These are phyloP conservation scores for Amphipoea lucens DNA, from an alignment of 2,888 invertebrate species.

Conservation along the genomic window DNA sequence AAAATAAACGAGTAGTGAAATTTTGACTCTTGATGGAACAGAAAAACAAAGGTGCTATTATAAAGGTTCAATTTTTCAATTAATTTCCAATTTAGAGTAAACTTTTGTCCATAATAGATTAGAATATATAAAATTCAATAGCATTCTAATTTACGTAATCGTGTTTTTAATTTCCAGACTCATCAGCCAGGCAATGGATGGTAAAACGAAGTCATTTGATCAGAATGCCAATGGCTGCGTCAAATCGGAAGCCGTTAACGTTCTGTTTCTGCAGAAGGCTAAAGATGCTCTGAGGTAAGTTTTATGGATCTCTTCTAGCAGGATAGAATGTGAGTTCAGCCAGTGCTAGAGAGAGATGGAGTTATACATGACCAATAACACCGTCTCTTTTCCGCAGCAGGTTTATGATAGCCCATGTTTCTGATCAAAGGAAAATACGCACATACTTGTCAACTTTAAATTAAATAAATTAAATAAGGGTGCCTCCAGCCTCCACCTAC, in stretches of 20 bases:
- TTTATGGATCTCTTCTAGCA: not conserved
- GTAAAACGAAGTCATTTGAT: conserved; percentile 96
- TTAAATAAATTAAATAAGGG: too few species aligned
- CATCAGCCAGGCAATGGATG: conserved; percentile 92
- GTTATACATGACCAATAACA: not conserved
- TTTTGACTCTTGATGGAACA: not conserved
- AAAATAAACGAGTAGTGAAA: not conserved
- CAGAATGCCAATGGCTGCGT: conserved; percentile 93
- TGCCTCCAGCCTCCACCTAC: not conserved
- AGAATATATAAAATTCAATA: not conserved
- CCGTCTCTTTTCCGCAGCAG: not conserved
- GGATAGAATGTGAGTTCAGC: not conserved
- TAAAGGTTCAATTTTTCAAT: not conserved
- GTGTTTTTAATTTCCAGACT: conserved; percentile 63
- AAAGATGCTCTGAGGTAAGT: conserved; percentile 88
- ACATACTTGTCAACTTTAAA: not conserved
- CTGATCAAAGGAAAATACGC: not conserved
- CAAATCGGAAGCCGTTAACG: conserved; percentile 93
- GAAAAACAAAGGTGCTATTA: not conserved
- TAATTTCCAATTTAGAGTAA: not conserved
- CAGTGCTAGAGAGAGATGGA: not conserved
- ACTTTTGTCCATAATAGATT: not conserved
- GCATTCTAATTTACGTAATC: not conserved
- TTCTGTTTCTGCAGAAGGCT: conserved; percentile 92
- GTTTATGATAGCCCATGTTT: not conserved